phyloP scores from a whole-genome alignment of 2,113 vertebrate species.

The Phrynocephalus versicolor region DNA sequence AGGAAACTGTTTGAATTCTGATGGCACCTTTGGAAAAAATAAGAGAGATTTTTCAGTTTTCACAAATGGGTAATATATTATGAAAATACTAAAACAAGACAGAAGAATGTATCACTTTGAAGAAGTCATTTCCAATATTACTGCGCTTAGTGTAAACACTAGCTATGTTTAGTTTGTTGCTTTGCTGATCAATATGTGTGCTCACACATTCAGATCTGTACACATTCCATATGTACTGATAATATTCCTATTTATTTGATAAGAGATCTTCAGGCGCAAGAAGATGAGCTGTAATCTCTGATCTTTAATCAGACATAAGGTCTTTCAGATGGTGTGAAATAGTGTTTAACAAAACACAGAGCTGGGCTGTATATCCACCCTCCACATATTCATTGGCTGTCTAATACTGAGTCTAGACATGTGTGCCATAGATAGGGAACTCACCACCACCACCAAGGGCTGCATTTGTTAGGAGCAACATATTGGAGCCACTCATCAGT shows the following conservation, averaged over 20 bases:
- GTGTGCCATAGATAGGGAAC: not conserved
- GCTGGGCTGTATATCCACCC: not conserved
- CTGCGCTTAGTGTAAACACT: not conserved
- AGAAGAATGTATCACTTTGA: not conserved
- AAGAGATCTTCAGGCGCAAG: not conserved
- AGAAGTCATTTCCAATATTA: not conserved
- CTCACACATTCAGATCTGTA: not conserved
- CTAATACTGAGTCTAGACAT: not conserved
- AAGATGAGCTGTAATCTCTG: not conserved
- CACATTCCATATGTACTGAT: not conserved
- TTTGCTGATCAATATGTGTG: not conserved
- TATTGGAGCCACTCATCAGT: not conserved
- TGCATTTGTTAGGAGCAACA: not conserved
- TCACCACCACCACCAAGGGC: too few species aligned
- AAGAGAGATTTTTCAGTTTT: rapidly evolving
- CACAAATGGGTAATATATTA: not conserved
- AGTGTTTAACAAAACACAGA: not conserved
- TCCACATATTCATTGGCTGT: not conserved
- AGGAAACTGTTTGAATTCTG: conserved; percentile 87
- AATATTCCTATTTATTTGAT: not conserved
- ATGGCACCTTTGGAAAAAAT: conserved; percentile 79
- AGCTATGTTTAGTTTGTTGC: not conserved
- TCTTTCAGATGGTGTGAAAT: not conserved
- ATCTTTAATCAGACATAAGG: not conserved
- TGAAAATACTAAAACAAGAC: not conserved